These are phyloP conservation scores for Alviniconcha strummeri DNA, from an alignment of 2,888 invertebrate genomes.

Conservation along the genomic window DNA sequence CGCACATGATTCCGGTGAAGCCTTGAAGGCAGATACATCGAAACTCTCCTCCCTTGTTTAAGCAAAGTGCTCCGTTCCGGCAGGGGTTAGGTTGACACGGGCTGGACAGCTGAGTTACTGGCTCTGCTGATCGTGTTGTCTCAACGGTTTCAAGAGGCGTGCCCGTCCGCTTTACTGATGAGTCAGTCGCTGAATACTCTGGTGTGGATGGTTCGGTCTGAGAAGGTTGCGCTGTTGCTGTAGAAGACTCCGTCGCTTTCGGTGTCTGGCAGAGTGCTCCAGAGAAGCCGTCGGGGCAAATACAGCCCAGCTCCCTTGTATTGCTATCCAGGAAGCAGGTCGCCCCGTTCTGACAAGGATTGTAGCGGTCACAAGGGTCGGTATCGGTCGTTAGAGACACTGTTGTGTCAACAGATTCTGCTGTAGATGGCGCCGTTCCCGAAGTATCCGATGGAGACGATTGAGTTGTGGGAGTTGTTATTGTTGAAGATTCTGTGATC, in stretches of 20 bases:
- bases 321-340: constrained; percentile 19
- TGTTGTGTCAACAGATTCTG: background rate
- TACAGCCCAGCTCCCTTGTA: background rate
- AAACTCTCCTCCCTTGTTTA: constrained; percentile 52
- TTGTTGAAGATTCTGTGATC: no score
- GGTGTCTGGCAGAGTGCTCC: background rate
- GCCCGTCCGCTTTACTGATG: background rate
- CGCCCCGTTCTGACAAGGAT: constrained; percentile 37
- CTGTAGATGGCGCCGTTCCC: background rate
- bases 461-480: no score
- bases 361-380: constrained; percentile 19
- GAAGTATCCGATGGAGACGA: no score
- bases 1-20: constrained; percentile 70
- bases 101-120: background rate
- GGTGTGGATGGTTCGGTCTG: no score
- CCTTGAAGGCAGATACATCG: constrained; percentile 67
- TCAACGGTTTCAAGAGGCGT: background rate
- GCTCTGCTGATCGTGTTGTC: no score
- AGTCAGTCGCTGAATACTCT: no score
- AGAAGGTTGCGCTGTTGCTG: no score
- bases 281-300: background rate
- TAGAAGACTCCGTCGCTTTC: no score
- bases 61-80: constrained; percentile 29
- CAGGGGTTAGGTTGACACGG: constrained; percentile 78
- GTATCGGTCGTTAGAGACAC: background rate